Conservation (phyloP, 2,797 vertebrate species). For the Fundulus diaphanus region DNA sequence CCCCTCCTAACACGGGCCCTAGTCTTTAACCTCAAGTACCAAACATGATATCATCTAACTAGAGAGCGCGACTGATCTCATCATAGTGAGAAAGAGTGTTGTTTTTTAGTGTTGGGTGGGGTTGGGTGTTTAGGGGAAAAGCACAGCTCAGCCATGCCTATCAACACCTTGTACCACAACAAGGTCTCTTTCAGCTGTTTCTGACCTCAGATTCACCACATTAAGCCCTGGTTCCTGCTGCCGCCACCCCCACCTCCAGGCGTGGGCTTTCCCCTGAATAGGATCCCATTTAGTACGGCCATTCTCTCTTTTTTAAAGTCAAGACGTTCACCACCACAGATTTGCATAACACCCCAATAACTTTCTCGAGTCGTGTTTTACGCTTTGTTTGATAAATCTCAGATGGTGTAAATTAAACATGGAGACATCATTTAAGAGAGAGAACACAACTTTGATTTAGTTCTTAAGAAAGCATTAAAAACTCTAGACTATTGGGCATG, state of each 20-base stretch:
- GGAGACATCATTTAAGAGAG: slow-evolving; percentile 20
- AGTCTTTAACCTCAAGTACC: slow-evolving; percentile 55
- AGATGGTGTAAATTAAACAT: slow-evolving; percentile 26
- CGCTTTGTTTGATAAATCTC: background rate
- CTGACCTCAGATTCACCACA: slow-evolving; percentile 49
- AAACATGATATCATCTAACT: slow-evolving; percentile 66
- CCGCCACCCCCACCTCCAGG: slow-evolving; percentile 36
- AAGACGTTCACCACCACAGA: background rate
- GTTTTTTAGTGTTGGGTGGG: slow-evolving; percentile 25
- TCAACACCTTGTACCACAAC: slow-evolving; percentile 72
- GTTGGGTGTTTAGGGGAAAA: slow-evolving; percentile 24
- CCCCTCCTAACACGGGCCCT: slow-evolving; percentile 39
- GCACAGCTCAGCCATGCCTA: slow-evolving; percentile 51
- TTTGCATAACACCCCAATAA: slow-evolving; percentile 8
- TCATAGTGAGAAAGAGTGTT: slow-evolving; percentile 41
- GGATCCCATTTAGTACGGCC: slow-evolving; percentile 27
- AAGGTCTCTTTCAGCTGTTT: slow-evolving; percentile 66
- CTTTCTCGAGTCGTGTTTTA: slow-evolving; percentile 10
- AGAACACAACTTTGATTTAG: slow-evolving; percentile 16
- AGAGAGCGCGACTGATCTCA: slow-evolving; percentile 69
- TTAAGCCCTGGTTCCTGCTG: slow-evolving; percentile 37
- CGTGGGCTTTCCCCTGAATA: slow-evolving; percentile 58
- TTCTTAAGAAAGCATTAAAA: slow-evolving; percentile 45
- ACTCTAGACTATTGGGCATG: slow-evolving; percentile 46
- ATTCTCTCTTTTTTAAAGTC: slow-evolving; percentile 35